Base-by-base conservation (phyloP, 2,888 invertebrate genomes). In the Acleris sparsana region DNA sequence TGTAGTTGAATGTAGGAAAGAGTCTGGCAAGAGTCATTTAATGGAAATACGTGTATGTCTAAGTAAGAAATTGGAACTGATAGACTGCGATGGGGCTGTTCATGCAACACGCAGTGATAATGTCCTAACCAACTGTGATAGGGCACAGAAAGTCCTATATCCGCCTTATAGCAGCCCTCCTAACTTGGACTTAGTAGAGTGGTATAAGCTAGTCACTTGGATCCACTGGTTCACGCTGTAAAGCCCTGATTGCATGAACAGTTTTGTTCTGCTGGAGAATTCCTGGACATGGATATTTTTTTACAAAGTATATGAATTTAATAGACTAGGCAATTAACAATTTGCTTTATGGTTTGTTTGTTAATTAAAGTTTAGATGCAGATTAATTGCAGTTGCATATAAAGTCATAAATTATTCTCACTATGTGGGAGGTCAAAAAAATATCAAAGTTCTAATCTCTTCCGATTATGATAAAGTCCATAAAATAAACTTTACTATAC, bases 31-130 rank as follows among this genome's bases (percentile, higher is more conserved):
- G 20, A 93, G 93, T 3, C 95, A 94, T 76, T 79, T 97, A 58
- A 93, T 94, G 20, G 97, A 97, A 82, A 94, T 97, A 62, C 91
- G 96, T 20, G 93, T 97, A 58, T 97, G 97, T 77, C 95, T 97
- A 72, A 92, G 95, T 77, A 96, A 96, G 78, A 82, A 86, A 0
- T 82, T 97, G 20, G 82, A 93, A 46, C 78, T 96, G 17, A 90
- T 94, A 3, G 93, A 96, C 78, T 97, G 97, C 78, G 94, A 96
- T 81, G 94, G 94, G 11, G 90, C 94, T 1, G 65, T 79, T 11
- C 61, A 63, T 49, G 60, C 49, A 16, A 65, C 70, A 55, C 67
- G 17, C 18, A 58, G 69, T 33, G 83, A 85, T 2, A 84, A 86
- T 13, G 91, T 94, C 60, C 89, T 94, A 29, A 95, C 94, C 1